phyloP scores from a whole-genome alignment of 2,797 vertebrate species.

The Notamacropus eugenii region DNA sequence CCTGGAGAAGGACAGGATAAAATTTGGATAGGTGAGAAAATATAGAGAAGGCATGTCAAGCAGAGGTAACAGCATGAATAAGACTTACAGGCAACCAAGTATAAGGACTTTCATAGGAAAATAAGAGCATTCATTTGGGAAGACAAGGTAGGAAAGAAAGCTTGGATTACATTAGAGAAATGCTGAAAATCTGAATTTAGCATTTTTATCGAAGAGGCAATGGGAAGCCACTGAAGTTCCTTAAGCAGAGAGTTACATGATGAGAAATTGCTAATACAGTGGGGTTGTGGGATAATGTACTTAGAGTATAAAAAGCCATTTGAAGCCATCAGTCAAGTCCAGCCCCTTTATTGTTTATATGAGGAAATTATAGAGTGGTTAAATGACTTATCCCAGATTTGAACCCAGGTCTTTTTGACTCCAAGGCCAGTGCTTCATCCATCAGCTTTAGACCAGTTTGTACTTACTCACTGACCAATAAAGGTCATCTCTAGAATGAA shows the following conservation, averaged over 20 bases:
- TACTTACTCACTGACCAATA: no score
- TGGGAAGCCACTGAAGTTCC: background rate
- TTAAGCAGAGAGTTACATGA: no score
- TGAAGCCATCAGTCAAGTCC: background rate
- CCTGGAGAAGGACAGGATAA: no score
- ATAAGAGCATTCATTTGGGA: no score
- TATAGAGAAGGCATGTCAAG: no score
- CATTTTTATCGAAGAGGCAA: background rate
- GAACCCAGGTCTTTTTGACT: background rate
- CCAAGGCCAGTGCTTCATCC: background rate
- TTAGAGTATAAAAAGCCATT: no score
- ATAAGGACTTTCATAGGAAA: no score
- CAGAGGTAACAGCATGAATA: no score
- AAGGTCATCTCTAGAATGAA: no score
- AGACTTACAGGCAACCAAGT: no score
- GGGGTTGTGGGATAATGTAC: background rate
- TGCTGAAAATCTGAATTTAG: background rate
- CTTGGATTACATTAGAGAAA: background rate
- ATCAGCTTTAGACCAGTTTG: no score
- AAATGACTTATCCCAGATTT: background rate
- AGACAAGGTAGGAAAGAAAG: background rate
- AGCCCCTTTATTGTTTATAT: constrained; percentile 7
- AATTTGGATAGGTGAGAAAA: no score
- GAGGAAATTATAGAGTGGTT: constrained; percentile 6
- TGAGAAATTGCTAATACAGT: background rate